Evolutionary conservation across 2,113 vertebrate genomes (phyloP), one percentile per base, ranked within the genome.

Genomic region (Ploceus nigricollis): DNA sequence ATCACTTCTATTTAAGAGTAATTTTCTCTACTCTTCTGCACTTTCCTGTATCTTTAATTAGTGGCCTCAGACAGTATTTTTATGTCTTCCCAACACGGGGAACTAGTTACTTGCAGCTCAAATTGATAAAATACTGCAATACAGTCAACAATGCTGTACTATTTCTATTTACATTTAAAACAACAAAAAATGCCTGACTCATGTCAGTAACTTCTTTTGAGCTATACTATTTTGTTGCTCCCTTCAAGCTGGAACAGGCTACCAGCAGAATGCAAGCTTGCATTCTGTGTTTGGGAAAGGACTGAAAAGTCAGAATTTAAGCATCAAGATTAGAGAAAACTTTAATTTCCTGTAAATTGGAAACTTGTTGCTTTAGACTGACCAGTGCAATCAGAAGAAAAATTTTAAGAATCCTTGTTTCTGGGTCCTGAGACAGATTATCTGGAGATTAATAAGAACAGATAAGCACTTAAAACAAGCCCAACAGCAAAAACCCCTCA

Each of bases 71-170:
- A 71, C 16, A 68, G 18, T 40, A 24, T 75, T 88, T 71, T 72
- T 30, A 0, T 45, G 33, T 25, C 42, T 65, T 65, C 15, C 35
- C 13, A 70, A 78, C 15, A 63, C 0, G 2, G 3, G 7, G 11
- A 87, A 79, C 12, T 63, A 45, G 16, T 53, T 66, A 63, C 45
- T 27, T 82, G 37, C 65, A 82, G 18, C 8, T 82, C 47, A 47
- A 42, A 27, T 19, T 7, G 33, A 50, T 35, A 69, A 85, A 79
- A 68, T 18, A 77, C 28, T 58, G 13, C 47, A 53, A 19, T 11
- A 35, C 73, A 40, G 30, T 65, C 7, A 65, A 35, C 33, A 79
- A 15, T 14, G 19, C 15, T 66, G 28, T 21, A 48, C 9, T 69
- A 56, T 11, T 87, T 35, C 57, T 71, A n/a, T 18, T 71, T 57